phyloP scores from a whole-genome alignment of 2,113 vertebrate species.

The Catharus bicknelli region DNA sequence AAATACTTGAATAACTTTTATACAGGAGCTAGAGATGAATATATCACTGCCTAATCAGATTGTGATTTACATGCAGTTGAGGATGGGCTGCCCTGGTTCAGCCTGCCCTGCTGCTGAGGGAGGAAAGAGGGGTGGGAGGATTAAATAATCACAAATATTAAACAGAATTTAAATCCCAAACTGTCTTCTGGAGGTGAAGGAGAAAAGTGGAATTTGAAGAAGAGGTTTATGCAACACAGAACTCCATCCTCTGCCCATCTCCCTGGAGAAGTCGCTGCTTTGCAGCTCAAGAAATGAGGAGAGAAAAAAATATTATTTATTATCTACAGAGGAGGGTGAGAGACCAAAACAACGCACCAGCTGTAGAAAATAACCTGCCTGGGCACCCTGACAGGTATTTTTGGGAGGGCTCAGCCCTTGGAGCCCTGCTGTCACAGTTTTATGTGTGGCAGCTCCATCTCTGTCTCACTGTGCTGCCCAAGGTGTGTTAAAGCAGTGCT shows the following conservation, averaged over 20 bases:
- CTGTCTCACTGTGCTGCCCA: background rate
- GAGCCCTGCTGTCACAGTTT: background rate
- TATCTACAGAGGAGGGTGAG: background rate
- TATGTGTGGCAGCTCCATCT: background rate
- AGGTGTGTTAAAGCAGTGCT: background rate
- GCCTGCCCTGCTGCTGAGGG: background rate
- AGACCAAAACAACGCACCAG: background rate
- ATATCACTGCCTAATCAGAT: slow-evolving; percentile 80
- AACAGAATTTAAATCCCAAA: background rate
- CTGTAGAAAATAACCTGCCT: background rate
- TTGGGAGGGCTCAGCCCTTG: background rate
- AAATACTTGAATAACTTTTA: slow-evolving; percentile 83
- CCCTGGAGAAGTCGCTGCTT: background rate
- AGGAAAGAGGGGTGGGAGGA: background rate
- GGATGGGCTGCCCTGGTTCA: slow-evolving; percentile 45
- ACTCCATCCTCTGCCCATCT: background rate
- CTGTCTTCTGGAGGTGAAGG: background rate
- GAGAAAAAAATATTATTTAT: background rate
- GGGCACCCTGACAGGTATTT: background rate
- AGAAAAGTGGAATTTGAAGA: background rate
- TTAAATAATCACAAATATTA: background rate
- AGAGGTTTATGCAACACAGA: background rate
- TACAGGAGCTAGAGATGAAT: slow-evolving; percentile 76
- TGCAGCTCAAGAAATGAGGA: background rate
- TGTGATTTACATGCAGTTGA: slow-evolving; percentile 76